These are phyloP conservation scores for Marmota flaviventris DNA, from an alignment of 2,113 vertebrate genomes.

Conservation along the genomic window DNA sequence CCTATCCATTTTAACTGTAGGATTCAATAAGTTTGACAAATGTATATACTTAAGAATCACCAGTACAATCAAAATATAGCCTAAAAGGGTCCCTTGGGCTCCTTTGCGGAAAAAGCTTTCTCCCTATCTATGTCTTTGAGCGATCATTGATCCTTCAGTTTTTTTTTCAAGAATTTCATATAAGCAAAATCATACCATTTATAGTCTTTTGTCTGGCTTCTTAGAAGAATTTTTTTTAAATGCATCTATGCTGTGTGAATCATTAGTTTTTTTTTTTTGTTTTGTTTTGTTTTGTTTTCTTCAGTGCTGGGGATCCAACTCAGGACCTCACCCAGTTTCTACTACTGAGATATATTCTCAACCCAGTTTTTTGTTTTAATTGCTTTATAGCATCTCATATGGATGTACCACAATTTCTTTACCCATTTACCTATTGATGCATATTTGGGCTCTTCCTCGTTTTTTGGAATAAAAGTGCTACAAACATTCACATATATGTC, in stretches of 20 bases:
- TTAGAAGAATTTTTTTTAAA: background rate
- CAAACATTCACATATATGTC: background rate
- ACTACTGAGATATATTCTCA: background rate
- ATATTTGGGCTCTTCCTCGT: background rate
- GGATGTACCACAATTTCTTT: background rate
- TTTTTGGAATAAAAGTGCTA: background rate
- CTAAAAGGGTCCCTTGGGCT: background rate
- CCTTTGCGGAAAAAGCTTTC: background rate
- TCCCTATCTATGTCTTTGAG: background rate
- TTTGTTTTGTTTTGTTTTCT: too few relatives aligned
- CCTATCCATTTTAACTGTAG: background rate
- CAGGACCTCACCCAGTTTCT: background rate
- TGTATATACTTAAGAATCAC: background rate
- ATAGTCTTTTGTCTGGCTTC: background rate
- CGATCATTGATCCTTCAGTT: background rate
- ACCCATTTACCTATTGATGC: background rate
- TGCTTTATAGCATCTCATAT: background rate
- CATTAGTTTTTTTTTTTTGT: background rate
- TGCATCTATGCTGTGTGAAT: background rate
- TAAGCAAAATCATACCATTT: background rate
- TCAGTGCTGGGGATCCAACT: background rate
- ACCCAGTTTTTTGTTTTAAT: too few relatives aligned
- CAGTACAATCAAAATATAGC: background rate
- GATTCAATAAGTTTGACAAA: constrained; percentile 7
- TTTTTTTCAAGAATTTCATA: constrained; percentile 27